Evolutionary conservation across 2,888 invertebrate species (phyloP).

Genomic region (Lasioglossum pauxillum): DNA sequence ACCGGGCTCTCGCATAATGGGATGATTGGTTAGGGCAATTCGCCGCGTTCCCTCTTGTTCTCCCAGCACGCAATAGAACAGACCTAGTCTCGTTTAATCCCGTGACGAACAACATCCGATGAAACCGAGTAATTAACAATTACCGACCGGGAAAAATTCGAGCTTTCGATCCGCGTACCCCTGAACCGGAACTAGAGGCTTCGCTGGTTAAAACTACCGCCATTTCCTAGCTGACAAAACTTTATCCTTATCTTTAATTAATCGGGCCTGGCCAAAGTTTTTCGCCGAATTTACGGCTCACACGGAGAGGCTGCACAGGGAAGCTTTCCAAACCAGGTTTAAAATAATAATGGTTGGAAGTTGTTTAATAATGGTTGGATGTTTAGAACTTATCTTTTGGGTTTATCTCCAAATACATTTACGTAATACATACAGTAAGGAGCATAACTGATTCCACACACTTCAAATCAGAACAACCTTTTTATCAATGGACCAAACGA

Average conservation of each 20-base stretch:
- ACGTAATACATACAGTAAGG: too few relatives aligned
- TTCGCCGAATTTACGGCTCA: neutral
- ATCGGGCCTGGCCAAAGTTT: neutral
- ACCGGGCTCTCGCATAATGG: constrained; percentile 71
- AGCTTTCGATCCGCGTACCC: neutral
- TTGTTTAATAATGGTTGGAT: too few relatives aligned
- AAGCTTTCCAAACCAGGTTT: neutral
- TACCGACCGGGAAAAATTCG: neutral
- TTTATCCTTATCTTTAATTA: neutral
- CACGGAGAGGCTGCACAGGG: neutral
- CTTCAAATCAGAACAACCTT: too few relatives aligned
- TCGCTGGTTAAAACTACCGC: neutral
- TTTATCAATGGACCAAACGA: too few relatives aligned
- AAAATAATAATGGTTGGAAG: neutral
- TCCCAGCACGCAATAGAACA: constrained; percentile 60
- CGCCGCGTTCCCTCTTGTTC: constrained; percentile 73
- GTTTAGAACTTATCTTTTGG: too few relatives aligned
- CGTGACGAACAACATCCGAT: constrained; percentile 62
- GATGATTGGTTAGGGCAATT: constrained; percentile 79
- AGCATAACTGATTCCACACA: too few relatives aligned
- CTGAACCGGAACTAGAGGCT: neutral
- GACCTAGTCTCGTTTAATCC: constrained; percentile 63
- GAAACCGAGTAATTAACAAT: constrained; percentile 64
- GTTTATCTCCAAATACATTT: too few relatives aligned
- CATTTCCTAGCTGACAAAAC: neutral